Evolutionary conservation across 2,888 invertebrate species (phyloP), one percentile per base, ranked within the genome.

Genomic region (Xylota sylvarum): DNA sequence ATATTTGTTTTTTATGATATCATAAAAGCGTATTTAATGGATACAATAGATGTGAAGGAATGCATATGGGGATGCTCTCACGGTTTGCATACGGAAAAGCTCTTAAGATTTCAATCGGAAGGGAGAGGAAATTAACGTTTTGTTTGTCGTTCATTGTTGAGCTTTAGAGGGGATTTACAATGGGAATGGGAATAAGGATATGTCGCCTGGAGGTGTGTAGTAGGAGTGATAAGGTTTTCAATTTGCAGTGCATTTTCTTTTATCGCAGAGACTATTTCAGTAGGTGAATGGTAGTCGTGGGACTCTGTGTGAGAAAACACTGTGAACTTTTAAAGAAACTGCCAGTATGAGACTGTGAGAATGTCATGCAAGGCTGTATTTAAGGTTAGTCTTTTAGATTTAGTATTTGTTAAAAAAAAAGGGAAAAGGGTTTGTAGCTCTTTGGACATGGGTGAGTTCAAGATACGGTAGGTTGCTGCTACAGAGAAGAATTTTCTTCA

Each of bases 11-110:
- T 78, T 82, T 77, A 82, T 86, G 73, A 67, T 48, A 58, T 81
- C 76, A 73, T 67, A 77, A 81, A 77, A 81, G 72, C 35, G 65
- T 60, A 72, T 74, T 79, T 82, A 85, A 85, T 78, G 56, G 73
- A 73, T 73, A 58, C 19, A 79, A 52, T 37, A 9, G 65, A 40
- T 62, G 56, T 35, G 46, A 55, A 67, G 27, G 48, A 14, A 35
- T 82, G 43, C 82, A 69, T 76, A 72, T 72, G 78, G 27, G 27
- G 14, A 37, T 12, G 30, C 14, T 65, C 60, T 35, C 55, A 69
- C 67, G 48, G 64, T 70, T 64, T 72, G 69, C 69, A 69, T 78
- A 62, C 12, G 37, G 46, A 58, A 52, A 43, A 17, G 40, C 50
- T 52, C 30, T 69, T 69, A 52, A 52, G 60, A 78, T 62, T 43